These are phyloP conservation scores for Hyles lineata DNA, from an alignment of 2,888 invertebrate genomes.

Conservation along the genomic window DNA sequence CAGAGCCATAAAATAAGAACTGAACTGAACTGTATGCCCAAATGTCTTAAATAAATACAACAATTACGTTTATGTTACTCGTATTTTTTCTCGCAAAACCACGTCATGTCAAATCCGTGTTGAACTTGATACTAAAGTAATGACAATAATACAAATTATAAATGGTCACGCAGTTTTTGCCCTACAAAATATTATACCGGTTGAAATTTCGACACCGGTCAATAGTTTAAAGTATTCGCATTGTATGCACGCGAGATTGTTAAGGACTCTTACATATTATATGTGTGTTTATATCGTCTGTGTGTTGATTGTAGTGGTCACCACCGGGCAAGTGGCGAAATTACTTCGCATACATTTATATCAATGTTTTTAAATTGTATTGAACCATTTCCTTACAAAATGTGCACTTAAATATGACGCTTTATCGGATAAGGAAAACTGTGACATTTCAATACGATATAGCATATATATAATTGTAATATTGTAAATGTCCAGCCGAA, in stretches of 20 bases:
- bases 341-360: neutral
- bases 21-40: no score
- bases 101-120: constrained; percentile 4
- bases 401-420: constrained; percentile 16
- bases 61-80: no score
- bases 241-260: constrained; percentile 5
- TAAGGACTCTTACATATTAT: neutral
- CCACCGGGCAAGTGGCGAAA: neutral
- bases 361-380: constrained; percentile 14
- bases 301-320: neutral
- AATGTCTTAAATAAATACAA: no score
- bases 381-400: constrained; percentile 13
- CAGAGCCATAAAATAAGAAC: no score
- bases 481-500: no score
- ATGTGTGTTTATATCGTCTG: no score
- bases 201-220: constrained; percentile 14
- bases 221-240: neutral
- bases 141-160: constrained; percentile 31
- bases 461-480: neutral
- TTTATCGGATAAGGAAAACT: neutral
- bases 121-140: constrained; percentile 4
- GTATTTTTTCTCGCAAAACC: constrained; percentile 1
- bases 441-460: neutral
- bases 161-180: constrained; percentile 34
- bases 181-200: constrained; percentile 31